Percentiles rank a stretch among this genome's conserved stretches.
phyloP scores from a whole-genome alignment of 2,797 vertebrate species.

The Kryptopterus vitreolus region DNA sequence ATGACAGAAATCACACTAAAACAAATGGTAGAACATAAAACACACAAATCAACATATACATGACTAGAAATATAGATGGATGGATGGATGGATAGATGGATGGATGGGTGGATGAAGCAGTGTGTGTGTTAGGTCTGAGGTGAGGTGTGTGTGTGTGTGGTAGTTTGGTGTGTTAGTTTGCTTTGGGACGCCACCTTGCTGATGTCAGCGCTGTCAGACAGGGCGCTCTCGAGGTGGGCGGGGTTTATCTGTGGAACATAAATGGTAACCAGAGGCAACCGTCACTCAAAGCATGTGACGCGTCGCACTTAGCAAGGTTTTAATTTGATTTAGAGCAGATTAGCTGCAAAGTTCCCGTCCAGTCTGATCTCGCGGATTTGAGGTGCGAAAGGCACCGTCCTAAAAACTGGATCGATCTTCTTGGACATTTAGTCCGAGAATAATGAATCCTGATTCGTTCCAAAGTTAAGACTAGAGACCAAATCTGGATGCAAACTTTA shows the following conservation, averaged over 20 bases:
- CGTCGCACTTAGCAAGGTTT: not conserved
- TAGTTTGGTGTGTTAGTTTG: slow-evolving; percentile 59
- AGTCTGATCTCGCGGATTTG: slow-evolving; percentile 6
- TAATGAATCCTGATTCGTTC: not conserved
- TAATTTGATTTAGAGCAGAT: not conserved
- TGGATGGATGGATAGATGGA: not conserved
- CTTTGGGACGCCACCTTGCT: slow-evolving; percentile 75
- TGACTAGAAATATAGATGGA: not conserved
- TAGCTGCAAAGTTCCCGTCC: slow-evolving; percentile 23
- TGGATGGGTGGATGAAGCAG: slow-evolving; percentile 6
- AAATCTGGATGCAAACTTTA: slow-evolving; percentile 48
- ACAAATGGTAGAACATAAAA: slow-evolving; percentile 40
- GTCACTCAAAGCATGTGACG: slow-evolving; percentile 71
- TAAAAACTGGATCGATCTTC: too few species aligned
- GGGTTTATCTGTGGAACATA: slow-evolving; percentile 77
- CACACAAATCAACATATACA: slow-evolving; percentile 50
- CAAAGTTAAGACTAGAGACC: not conserved
- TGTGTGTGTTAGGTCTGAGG: slow-evolving; percentile 55
- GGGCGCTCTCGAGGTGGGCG: slow-evolving; percentile 75
- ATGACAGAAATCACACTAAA: slow-evolving; percentile 60
- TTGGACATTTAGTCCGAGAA: not conserved
- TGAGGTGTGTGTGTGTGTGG: slow-evolving; percentile 51
- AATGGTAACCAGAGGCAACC: slow-evolving; percentile 78
- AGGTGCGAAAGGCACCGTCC: too few species aligned
- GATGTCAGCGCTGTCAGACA: slow-evolving; percentile 74